Conservation (phyloP, 2,797 vertebrate genomes). For the Eulemur albifrons region DNA sequence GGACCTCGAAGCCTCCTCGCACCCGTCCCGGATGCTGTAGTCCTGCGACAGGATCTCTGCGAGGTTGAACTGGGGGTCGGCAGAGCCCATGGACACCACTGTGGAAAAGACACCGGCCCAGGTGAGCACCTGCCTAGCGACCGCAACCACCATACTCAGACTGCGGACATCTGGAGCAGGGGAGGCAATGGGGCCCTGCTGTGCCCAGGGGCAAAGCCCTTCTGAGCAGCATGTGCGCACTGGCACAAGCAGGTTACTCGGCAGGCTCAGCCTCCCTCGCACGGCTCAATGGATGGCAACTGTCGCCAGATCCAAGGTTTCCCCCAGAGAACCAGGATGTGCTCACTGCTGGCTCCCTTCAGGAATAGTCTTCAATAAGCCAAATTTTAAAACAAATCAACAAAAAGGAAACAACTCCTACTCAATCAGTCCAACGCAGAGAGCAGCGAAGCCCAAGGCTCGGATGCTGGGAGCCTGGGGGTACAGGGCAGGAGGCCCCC, state of each 20-base stretch:
- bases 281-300: fast-evolving
- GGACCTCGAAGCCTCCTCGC: conserved; percentile 74
- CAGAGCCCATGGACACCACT: conserved; percentile 89
- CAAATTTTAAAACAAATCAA: not conserved
- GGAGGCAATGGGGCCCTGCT: not conserved
- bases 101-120: conserved; percentile 3
- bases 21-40: conserved; percentile 84
- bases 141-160: fast-evolving
- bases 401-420: not conserved
- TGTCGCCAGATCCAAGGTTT: not conserved
- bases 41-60: conserved; percentile 89
- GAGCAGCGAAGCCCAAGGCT: not conserved
- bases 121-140: not conserved
- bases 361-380: not conserved
- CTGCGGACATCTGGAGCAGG: fast-evolving
- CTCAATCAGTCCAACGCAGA: not conserved
- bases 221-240: fast-evolving
- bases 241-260: not conserved
- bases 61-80: conserved; percentile 85
- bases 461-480: not conserved
- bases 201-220: not conserved
- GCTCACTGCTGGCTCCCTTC: not conserved
- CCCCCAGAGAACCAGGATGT: not conserved
- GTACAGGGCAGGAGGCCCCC: no score
- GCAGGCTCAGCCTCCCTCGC: not conserved